Evolutionary conservation across 1,140 invertebrate genomes (phyloP), one percentile per base, ranked within the genome.

Genomic region (Batillaria attramentaria): DNA sequence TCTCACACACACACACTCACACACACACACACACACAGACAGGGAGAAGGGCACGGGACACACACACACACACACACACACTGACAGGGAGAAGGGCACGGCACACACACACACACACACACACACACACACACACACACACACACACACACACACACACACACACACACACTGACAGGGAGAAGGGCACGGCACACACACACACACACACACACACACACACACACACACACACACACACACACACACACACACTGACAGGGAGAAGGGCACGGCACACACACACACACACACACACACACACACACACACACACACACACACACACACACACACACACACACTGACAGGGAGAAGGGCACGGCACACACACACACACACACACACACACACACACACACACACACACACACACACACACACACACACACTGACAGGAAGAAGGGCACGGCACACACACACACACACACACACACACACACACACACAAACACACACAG

Each of bases 81-180:
- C n/a, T n/a, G n/a, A n/a, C n/a, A n/a, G n/a, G n/a, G n/a, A n/a
- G n/a, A n/a, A n/a, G n/a, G n/a, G n/a, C n/a, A n/a, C n/a, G n/a
- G n/a, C n/a, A n/a, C n/a, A n/a, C n/a, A n/a, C n/a, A n/a, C n/a
- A n/a, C n/a, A n/a, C n/a, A n/a, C n/a, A n/a, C n/a, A n/a, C n/a
- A n/a, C n/a, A n/a, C 62, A 65, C 62, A 65, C 62, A 65, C 62
- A 65, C 62, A 65, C 62, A 65, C 62, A 65, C 62, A 35, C 4
- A 65, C n/a, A 35, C 10, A 31, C 4, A 54, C 46, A 54, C 46
- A 2, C 46, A 54, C 2, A 18, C 46, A 18, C 2, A 54, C n/a
- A n/a, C 46, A 50, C 46, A 50, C 46, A 13, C 24, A 13, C 46
- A 10, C 46, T 24, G 10, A 13, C 46, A 24, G 8, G 16, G 10